Evolutionary conservation across 2,888 invertebrate species (phyloP).

Genomic region (Tetanocera ferruginea): DNA sequence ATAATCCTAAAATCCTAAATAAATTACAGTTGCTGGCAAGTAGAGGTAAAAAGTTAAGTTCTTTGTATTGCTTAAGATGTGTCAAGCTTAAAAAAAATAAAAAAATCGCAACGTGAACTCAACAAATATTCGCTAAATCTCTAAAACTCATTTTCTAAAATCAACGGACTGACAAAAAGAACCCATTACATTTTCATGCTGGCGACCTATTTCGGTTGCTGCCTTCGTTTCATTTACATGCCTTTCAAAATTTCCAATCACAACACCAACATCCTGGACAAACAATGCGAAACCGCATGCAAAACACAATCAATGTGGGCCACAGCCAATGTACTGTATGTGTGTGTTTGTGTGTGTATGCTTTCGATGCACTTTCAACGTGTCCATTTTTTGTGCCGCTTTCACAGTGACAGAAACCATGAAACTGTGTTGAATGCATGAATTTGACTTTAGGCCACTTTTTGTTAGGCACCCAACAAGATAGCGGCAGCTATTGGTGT

Average conservation of each 20-base stretch:
- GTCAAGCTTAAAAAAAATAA: no score
- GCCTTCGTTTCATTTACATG: background rate
- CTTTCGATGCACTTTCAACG: background rate
- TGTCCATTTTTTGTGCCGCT: no score
- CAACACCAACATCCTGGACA: background rate
- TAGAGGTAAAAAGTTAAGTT: no score
- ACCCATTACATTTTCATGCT: no score
- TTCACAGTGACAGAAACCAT: background rate
- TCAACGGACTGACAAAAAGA: no score
- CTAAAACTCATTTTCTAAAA: no score
- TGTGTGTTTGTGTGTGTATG: background rate
- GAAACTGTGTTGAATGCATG: background rate
- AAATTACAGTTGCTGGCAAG: no score
- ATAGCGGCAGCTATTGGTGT: background rate
- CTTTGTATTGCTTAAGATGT: no score
- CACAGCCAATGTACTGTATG: background rate
- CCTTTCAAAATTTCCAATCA: background rate
- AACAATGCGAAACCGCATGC: background rate
- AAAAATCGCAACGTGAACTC: no score
- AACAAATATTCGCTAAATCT: no score
- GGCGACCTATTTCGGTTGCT: no score
- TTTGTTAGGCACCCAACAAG: background rate
- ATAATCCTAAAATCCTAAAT: no score
- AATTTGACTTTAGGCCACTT: constrained; percentile 17
- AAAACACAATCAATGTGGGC: background rate